A percentile compares a stretch with the other conserved stretches of the same genome.
phyloP scores from a whole-genome alignment of 2,113 vertebrate species.

The Alces alces region DNA sequence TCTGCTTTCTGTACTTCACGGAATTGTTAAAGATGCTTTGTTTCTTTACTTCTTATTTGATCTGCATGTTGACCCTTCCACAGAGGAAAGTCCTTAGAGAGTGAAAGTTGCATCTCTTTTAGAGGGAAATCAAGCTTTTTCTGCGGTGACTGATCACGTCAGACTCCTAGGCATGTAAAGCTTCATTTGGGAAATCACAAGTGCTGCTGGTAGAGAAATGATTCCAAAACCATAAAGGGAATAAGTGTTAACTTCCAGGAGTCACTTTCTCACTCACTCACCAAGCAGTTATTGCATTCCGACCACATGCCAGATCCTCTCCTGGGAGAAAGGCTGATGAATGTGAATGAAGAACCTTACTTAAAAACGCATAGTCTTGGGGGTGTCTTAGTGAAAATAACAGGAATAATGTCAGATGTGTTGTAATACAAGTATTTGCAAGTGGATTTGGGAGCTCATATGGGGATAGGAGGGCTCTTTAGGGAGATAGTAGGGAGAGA shows the following conservation, averaged over 20 bases:
- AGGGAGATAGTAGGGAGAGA: background rate
- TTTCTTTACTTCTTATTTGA: constrained; percentile 4
- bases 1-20: constrained; percentile 5
- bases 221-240: background rate
- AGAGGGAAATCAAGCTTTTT: background rate
- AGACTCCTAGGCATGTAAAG: background rate
- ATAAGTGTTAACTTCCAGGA: background rate
- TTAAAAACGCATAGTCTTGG: background rate
- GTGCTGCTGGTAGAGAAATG: background rate
- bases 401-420: background rate
- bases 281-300: background rate
- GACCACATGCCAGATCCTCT: background rate
- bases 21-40: background rate
- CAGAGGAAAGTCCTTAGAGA: background rate
- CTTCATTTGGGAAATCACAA: background rate
- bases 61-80: background rate
- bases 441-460: background rate
- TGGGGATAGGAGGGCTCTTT: background rate
- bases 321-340: background rate
- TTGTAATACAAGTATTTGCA: background rate
- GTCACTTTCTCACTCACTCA: background rate
- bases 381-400: background rate
- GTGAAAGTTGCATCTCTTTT: background rate
- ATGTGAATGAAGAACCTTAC: background rate
- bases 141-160: background rate